phyloP scores from a whole-genome alignment of 2,888 invertebrate species.

The Epinotia bilunana region DNA sequence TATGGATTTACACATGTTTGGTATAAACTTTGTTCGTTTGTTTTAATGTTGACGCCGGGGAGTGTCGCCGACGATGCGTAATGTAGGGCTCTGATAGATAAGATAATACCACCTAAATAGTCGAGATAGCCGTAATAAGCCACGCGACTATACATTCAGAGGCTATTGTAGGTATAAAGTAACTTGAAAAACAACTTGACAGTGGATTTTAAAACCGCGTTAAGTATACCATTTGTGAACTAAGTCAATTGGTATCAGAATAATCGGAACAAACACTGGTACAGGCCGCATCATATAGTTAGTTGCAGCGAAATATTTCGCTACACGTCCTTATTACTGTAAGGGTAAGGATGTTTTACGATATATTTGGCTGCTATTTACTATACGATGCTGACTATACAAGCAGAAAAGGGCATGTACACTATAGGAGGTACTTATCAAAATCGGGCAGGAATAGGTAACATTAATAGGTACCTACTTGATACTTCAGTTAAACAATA shows the following conservation, averaged over 20 bases:
- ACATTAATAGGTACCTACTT: neutral
- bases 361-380: too few species aligned
- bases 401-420: too few species aligned
- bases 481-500: neutral
- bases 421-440: neutral
- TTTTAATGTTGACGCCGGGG: slow-evolving; percentile 24
- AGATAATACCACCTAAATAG: slow-evolving; percentile 32
- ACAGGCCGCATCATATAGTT: too few species aligned
- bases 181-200: neutral
- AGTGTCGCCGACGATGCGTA: slow-evolving; percentile 30
- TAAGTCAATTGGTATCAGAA: too few species aligned
- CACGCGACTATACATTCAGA: neutral
- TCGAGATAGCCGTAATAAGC: slow-evolving; percentile 24
- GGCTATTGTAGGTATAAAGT: neutral
- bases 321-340: too few species aligned
- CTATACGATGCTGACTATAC: too few species aligned
- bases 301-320: too few species aligned
- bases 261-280: too few species aligned
- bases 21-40: slow-evolving; percentile 19
- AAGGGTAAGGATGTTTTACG: too few species aligned
- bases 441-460: neutral
- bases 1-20: slow-evolving; percentile 56
- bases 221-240: too few species aligned
- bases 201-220: neutral
- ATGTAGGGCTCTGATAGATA: slow-evolving; percentile 37